Evolutionary conservation across 1,140 invertebrate genomes (phyloP), one percentile per base, ranked within the genome.

Genomic region (Meloidogyne exigua): DNA sequence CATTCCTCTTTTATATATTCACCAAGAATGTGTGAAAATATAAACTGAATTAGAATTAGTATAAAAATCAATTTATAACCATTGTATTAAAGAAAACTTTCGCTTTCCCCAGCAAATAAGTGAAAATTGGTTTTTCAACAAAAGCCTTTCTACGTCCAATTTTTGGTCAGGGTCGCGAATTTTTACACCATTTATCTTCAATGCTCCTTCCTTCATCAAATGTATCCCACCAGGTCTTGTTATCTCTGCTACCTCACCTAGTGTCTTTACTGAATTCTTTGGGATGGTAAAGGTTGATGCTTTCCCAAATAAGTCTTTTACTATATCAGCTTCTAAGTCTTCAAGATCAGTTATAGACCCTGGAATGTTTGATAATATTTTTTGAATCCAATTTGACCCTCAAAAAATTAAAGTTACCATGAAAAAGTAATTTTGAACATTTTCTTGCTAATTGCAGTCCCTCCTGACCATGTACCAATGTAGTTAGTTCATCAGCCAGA

Each of bases 401-500:
- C 64, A 13, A 68, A 71, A 70, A 28, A 10, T 21, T 13, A 49
- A 21, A 23, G 49, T 71, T 75, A 81, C 80, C 82, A 9, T 81
- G 42, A 62, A 87, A 86, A 23, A 86, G 49, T 57, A 83, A 78
- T 42, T 80, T 78, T 18, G 86, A 80, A 44, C 84, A 86, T 36
- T 67, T 68, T 28, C 57, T 36, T 12, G 85, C 85, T 21, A 66
- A 73, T 39, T 85, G 65, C 5, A 86, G 44, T 7, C 79, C 86
- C 4, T 75, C 72, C 73, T 68, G 13, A 26, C 85, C 85, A 70
- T 86, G 85, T 1, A 86, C 85, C 9, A 87, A 32, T 15, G 39
- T 18, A 1, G 82, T 84, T n/a, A 86, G 63, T 75, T 86, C 85
- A 25, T 81, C 78, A 21, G 85, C 85, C 23, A 87, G 57, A 25